Evolutionary conservation across 2,797 vertebrate genomes (phyloP).

Genomic region (Protosalanx chinensis): DNA sequence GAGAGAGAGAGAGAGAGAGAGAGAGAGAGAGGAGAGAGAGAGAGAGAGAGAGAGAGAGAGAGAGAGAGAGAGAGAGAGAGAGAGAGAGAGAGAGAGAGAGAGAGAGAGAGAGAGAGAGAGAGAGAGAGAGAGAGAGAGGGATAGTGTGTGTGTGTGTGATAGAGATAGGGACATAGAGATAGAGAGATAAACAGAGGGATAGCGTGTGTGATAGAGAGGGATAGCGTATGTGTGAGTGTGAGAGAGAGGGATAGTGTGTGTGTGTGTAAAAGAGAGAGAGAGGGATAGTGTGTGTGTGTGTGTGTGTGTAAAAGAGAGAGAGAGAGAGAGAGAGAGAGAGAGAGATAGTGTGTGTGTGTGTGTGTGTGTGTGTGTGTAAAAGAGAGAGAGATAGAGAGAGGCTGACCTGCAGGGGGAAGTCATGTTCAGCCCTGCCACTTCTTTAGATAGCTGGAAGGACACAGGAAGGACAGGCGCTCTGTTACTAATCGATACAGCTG

Average conservation of each 20-base stretch:
- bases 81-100: no score
- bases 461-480: no score
- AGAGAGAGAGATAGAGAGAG: not conserved
- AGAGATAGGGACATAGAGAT: not conserved
- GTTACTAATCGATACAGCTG: no score
- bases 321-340: not conserved
- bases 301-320: no score
- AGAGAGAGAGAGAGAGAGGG: slow-evolving; percentile 1
- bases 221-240: not conserved
- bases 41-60: slow-evolving; percentile 7
- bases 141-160: not conserved
- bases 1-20: slow-evolving; percentile 2
- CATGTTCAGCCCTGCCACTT: slow-evolving; percentile 57
- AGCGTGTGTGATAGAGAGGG: not conserved
- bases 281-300: not conserved
- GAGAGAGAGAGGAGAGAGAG: not conserved
- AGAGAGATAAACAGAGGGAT: slow-evolving; percentile 8
- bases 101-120: no score
- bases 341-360: not conserved
- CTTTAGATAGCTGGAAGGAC: slow-evolving; percentile 52
- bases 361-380: no score
- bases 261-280: no score
- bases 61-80: no score
- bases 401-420: slow-evolving; percentile 55
- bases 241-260: no score